phyloP scores from a whole-genome alignment of 2,797 vertebrate genomes.

The Chelon labrosus region DNA sequence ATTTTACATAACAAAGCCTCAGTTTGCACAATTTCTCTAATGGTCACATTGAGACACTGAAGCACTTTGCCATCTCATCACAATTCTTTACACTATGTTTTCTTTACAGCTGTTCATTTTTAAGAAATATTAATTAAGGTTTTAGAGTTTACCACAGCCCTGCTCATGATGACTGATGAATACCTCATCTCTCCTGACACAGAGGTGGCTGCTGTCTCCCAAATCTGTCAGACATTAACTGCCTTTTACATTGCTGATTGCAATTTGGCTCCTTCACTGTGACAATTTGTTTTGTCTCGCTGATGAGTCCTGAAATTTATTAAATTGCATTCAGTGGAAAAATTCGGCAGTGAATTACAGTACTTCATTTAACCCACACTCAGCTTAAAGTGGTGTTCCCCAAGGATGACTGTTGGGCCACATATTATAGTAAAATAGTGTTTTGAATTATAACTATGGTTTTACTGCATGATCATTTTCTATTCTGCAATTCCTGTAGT shows the following conservation, averaged over 20 bases:
- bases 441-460: background rate
- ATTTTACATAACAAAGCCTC: background rate
- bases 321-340: background rate
- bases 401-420: conserved; percentile 1
- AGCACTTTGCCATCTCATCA: background rate
- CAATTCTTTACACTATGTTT: too few species aligned
- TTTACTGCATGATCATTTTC: background rate
- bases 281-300: conserved; percentile 30
- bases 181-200: conserved; percentile 16
- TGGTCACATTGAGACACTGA: background rate
- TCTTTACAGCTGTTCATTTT: too few species aligned
- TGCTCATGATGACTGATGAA: conserved; percentile 22
- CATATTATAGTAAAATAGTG: background rate
- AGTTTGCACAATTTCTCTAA: background rate
- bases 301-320: background rate
- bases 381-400: background rate
- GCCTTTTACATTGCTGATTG: conserved; percentile 26
- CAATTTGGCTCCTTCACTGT: conserved; percentile 8
- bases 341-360: background rate
- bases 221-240: conserved; percentile 13
- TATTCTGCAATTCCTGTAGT: background rate
- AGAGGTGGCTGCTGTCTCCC: background rate
- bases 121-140: conserved; percentile 4
- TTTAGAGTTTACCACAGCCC: background rate
- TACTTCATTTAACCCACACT: background rate